phyloP scores from a whole-genome alignment of 2,888 invertebrate species.

The Acrobasis suavella region DNA sequence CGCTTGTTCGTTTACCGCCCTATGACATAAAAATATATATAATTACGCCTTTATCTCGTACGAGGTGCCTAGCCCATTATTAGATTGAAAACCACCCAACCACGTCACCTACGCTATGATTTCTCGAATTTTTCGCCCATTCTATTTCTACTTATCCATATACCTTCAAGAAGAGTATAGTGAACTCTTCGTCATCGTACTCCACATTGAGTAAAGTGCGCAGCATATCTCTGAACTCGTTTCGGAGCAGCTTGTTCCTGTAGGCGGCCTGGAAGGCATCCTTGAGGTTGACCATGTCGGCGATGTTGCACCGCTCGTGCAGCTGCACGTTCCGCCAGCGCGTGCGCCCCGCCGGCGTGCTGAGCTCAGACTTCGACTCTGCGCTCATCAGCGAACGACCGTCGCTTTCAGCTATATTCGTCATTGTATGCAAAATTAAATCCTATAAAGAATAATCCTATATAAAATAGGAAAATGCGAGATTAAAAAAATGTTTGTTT shows the following conservation, averaged over 20 bases:
- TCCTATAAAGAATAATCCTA: background rate
- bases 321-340: slow-evolving; percentile 60
- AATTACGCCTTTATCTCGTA: no score
- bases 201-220: slow-evolving; percentile 68
- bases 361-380: slow-evolving; percentile 62
- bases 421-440: background rate
- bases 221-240: slow-evolving; percentile 67
- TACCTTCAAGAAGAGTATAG: slow-evolving; percentile 85
- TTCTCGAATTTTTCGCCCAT: no score
- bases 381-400: slow-evolving; percentile 56
- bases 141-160: slow-evolving; percentile 26
- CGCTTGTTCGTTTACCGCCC: no score
- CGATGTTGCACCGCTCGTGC: slow-evolving; percentile 67
- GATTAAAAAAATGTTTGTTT: no score
- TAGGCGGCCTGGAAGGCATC: slow-evolving; percentile 70
- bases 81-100: no score
- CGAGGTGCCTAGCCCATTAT: no score
- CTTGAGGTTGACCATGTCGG: slow-evolving; percentile 71
- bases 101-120: no score
- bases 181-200: slow-evolving; percentile 82
- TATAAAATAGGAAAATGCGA: background rate
- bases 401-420: slow-evolving; percentile 46
- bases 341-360: slow-evolving; percentile 44
- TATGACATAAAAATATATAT: no score
- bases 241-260: slow-evolving; percentile 62